These are phyloP conservation scores for Diploscapter pachys DNA, from an alignment of 1,140 invertebrate species.

Conservation along the genomic window DNA sequence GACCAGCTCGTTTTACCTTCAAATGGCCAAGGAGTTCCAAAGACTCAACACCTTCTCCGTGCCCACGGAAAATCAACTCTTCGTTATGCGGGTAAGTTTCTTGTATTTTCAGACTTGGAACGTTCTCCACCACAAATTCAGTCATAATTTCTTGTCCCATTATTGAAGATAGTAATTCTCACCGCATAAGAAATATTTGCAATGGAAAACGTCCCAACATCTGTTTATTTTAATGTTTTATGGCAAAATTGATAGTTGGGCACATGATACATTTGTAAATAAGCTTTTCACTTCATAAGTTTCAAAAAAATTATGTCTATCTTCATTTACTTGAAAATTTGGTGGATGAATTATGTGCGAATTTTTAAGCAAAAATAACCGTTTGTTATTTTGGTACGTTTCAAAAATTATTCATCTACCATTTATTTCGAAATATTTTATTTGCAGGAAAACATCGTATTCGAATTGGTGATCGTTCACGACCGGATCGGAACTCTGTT, in stretches of 20 bases:
- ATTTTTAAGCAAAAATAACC: too few relatives aligned
- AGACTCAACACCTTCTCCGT: conserved; percentile 3
- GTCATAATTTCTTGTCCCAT: background rate
- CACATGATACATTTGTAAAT: too few relatives aligned
- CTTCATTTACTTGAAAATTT: too few relatives aligned
- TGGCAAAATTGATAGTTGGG: too few relatives aligned
- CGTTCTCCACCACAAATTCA: background rate
- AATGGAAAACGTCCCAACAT: too few relatives aligned
- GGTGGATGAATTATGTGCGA: too few relatives aligned
- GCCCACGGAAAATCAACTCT: conserved; percentile 14
- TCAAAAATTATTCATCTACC: too few relatives aligned
- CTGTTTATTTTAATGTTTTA: too few relatives aligned
- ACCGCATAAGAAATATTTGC: background rate
- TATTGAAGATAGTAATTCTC: background rate
- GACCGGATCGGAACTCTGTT: conserved; percentile 19
- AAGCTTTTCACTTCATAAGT: too few relatives aligned
- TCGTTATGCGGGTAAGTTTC: conserved; percentile 2
- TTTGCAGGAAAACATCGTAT: conserved; percentile 28
- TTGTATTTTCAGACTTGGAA: background rate
- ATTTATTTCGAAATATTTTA: too few relatives aligned
- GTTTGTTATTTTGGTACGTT: too few relatives aligned
- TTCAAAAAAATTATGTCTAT: too few relatives aligned
- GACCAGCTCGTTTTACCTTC: conserved; percentile 16
- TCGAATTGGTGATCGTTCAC: conserved; percentile 22
- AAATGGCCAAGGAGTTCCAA: conserved; percentile 15